Conservation (phyloP, 2,888 invertebrate species). For the Catocala nupta region DNA sequence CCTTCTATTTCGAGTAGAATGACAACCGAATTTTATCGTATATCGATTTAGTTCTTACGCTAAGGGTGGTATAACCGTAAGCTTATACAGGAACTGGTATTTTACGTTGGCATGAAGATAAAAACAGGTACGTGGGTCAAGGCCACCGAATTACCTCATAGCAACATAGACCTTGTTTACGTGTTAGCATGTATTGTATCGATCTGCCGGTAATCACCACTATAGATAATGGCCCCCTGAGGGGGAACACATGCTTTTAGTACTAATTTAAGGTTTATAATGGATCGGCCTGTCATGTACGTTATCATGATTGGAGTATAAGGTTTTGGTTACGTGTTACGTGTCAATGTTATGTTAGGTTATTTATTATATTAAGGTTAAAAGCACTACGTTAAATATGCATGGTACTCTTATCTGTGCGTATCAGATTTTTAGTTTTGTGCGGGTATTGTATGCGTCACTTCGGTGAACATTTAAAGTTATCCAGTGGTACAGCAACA, state of each 20-base stretch:
- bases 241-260: background rate
- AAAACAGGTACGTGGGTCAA: constrained; percentile 21
- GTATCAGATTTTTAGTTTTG: too few species aligned
- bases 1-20: too few species aligned
- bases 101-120: constrained; percentile 11
- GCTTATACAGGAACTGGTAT: constrained; percentile 1
- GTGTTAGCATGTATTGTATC: constrained; percentile 39
- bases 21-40: too few species aligned
- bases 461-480: too few species aligned
- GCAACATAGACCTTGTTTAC: constrained; percentile 7
- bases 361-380: too few species aligned
- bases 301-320: background rate
- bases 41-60: background rate
- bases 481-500: too few species aligned
- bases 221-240: background rate
- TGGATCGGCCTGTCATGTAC: background rate
- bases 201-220: constrained; percentile 34
- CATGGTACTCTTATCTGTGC: too few species aligned
- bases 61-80: background rate
- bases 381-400: too few species aligned
- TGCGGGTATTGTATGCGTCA: too few species aligned
- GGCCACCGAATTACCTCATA: constrained; percentile 2
- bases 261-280: background rate
- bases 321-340: too few species aligned
- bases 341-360: too few species aligned